Percentiles rank a stretch among this genome's conserved stretches.
phyloP scores from a whole-genome alignment of 2,797 vertebrate species.

The Dromococcyx pavoninus region DNA sequence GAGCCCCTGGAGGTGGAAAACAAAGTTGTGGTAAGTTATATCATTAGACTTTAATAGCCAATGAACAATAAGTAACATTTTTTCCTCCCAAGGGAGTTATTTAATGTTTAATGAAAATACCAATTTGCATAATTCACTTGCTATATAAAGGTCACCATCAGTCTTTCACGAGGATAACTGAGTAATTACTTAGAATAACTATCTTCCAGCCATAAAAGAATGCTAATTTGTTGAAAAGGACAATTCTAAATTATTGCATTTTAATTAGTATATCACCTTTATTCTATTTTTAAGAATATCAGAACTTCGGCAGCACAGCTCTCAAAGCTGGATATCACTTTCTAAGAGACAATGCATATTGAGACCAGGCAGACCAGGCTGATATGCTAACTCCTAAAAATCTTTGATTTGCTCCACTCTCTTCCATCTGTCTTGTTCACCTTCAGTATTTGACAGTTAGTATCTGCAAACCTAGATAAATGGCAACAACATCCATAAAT shows the following conservation, averaged over 20 bases:
- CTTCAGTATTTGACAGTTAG: background rate
- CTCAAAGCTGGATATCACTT: background rate
- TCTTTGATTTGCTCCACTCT: background rate
- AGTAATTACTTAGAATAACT: slow-evolving; percentile 57
- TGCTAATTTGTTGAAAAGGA: slow-evolving; percentile 50
- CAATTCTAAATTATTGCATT: slow-evolving; percentile 39
- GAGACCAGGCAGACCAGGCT: background rate
- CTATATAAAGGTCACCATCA: slow-evolving; percentile 59
- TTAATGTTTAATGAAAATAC: slow-evolving; percentile 71
- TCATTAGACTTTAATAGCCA: slow-evolving; percentile 50
- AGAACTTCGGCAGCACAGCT: background rate
- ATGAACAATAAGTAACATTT: slow-evolving; percentile 26
- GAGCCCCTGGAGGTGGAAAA: slow-evolving; percentile 39
- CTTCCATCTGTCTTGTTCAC: background rate
- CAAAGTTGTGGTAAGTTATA: slow-evolving; percentile 58
- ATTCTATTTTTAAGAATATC: slow-evolving; percentile 19
- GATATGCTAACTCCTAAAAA: background rate
- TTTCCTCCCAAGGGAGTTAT: slow-evolving; percentile 60
- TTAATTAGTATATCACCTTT: slow-evolving; percentile 35
- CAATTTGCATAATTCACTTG: slow-evolving; percentile 64
- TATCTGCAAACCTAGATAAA: background rate
- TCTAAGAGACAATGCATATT: background rate
- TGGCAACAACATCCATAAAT: background rate
- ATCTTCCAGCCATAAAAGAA: slow-evolving; percentile 32
- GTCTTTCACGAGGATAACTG: slow-evolving; percentile 38